Base-by-base conservation (phyloP, 2,113 vertebrate species). In the Anhinga rufa region DNA sequence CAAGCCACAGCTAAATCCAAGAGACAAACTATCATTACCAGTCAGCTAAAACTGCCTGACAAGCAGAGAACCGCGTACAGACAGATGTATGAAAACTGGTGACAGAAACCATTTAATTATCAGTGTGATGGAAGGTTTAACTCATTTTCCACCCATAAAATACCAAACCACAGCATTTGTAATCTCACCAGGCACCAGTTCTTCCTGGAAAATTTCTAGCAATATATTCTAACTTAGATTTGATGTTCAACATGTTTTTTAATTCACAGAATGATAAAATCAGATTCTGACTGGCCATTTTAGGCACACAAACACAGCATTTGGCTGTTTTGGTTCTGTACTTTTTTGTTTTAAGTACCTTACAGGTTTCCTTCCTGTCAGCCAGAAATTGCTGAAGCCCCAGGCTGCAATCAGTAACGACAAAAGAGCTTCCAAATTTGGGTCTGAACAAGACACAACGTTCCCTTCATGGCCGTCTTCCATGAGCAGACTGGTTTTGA, bases 101-200 rank as follows among this genome's bases (percentile, higher is more conserved):
- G 17, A 68, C 57, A 81, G n/a, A 57, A 90, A 57, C 14, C n/a
- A 31, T 17, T 17, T 16, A 72, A 66, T 18, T 32, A 60, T 16
- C 38, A 4, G 2, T 10, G 65, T 3, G 32, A 5, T 17, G 57
- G 93, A 89, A 93, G 65, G 65, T 71, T 94, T 91, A 75, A 88
- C 49, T 93, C 48, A 76, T 91, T 85, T 94, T 84, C 93, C 81
- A 87, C 48, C 51, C 49, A 17, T 17, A 69, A 76, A 93, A 81
- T 7, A 55, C 32, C 77, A 62, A 90, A 69, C 28, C 40, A 61
- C 58, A 64, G 32, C 31, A 42, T 34, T 7, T 82, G 44, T 11
- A 57, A 91, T 31, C 61, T 65, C 70, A 92, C 9, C 61, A 86
- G 64, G 25, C 32, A n/a, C 8, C 54, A 65, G 28, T 7, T 80